Conservation (phyloP, 2,888 invertebrate species). For the Trilocha varians region DNA sequence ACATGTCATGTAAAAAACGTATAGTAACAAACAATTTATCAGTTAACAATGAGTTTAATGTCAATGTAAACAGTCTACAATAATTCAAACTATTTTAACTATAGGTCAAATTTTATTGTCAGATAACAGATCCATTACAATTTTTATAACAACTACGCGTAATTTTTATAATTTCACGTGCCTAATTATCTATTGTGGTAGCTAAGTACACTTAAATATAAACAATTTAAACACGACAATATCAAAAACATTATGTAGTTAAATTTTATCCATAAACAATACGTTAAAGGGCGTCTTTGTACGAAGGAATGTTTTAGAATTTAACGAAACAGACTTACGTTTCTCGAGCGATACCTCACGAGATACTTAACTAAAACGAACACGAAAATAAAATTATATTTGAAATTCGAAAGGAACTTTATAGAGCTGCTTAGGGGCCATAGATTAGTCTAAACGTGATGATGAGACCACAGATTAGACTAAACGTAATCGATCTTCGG, state of each 20-base stretch:
- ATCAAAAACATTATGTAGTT: constrained; percentile 33
- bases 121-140: no score
- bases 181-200: not conserved
- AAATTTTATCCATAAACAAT: constrained; percentile 11
- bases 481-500: constrained; percentile 54
- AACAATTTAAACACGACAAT: constrained; percentile 26
- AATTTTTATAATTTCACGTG: constrained; percentile 4
- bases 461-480: constrained; percentile 9
- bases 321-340: not conserved
- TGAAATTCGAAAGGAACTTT: constrained; percentile 32
- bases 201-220: constrained; percentile 5
- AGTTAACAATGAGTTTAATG: no score
- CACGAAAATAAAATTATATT: constrained; percentile 18
- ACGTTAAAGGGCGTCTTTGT: constrained; percentile 43
- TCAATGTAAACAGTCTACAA: no score
- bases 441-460: constrained; percentile 39
- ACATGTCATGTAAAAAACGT: no score
- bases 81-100: no score
- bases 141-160: not conserved
- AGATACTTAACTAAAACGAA: constrained; percentile 12
- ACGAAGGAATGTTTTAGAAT: constrained; percentile 29
- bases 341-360: no score
- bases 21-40: no score
- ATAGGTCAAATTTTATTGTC: no score
- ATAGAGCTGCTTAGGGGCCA: constrained; percentile 8